Percentiles rank a stretch among this genome's conserved stretches.
phyloP scores from a whole-genome alignment of 1,140 invertebrate species.

The Luehdorfia chinensis region DNA sequence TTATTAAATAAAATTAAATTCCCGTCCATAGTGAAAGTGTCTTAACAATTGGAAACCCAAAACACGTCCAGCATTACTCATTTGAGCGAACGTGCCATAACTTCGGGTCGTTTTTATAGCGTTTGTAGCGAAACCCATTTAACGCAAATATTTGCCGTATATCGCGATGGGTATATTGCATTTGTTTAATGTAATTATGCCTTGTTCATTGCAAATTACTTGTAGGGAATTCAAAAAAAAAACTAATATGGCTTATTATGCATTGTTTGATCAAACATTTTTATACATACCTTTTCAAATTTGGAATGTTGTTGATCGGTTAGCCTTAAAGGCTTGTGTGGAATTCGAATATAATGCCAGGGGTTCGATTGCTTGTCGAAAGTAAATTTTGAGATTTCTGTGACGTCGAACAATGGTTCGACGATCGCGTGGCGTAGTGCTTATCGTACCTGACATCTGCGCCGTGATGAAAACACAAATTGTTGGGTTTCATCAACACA shows the following conservation, averaged over 20 bases:
- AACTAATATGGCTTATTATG: constrained; percentile 1
- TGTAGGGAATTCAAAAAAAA: background rate
- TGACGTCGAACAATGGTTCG: too few relatives aligned
- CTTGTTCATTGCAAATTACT: constrained; percentile 8
- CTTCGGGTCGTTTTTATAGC: constrained; percentile 6
- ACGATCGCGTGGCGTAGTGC: too few relatives aligned
- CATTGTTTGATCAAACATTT: constrained; percentile 4
- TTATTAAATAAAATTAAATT: background rate
- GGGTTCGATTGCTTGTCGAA: too few relatives aligned
- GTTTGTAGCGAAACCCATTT: constrained; percentile 7
- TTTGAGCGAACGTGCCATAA: constrained; percentile 22
- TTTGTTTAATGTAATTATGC: constrained; percentile 1
- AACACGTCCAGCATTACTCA: constrained; percentile 32
- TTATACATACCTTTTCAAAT: too few relatives aligned
- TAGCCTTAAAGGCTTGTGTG: too few relatives aligned
- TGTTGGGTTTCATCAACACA: too few relatives aligned
- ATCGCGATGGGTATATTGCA: background rate
- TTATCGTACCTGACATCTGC: too few relatives aligned
- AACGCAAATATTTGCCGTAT: constrained; percentile 9
- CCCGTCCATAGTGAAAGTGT: background rate
- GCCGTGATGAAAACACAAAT: too few relatives aligned
- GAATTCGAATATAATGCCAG: too few relatives aligned
- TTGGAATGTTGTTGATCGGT: background rate
- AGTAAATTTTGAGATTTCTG: too few relatives aligned
- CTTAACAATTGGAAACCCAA: constrained; percentile 15